Conservation (phyloP, 2,113 vertebrate species). For the Cyanistes caeruleus region DNA sequence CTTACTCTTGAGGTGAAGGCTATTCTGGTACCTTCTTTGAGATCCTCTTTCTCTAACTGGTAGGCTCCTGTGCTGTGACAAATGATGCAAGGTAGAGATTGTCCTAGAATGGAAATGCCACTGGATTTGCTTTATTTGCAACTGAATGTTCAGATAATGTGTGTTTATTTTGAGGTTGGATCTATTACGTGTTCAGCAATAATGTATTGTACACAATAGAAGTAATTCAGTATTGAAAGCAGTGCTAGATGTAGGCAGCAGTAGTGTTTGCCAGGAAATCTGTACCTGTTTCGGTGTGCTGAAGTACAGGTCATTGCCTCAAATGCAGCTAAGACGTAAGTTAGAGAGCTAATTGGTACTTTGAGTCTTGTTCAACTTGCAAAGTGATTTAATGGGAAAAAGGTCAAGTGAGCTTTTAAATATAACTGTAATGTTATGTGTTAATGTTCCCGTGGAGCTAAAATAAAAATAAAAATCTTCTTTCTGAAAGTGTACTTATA, state of each 20-base stretch:
- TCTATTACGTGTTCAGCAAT: not conserved
- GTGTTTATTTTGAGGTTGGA: not conserved
- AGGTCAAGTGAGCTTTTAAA: slow-evolving; percentile 29
- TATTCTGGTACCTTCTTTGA: not conserved
- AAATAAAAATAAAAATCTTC: not conserved
- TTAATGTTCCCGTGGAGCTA: not conserved
- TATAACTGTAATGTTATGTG: not conserved
- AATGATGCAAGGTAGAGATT: not conserved
- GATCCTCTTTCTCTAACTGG: not conserved
- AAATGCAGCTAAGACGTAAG: not conserved
- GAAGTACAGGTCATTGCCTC: not conserved
- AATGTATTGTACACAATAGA: not conserved
- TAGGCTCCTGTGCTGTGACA: not conserved
- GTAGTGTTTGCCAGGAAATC: not conserved
- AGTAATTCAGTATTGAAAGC: not conserved
- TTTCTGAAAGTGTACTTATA: not conserved
- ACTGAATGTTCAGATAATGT: not conserved
- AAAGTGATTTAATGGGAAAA: slow-evolving; percentile 18
- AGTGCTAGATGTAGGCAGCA: not conserved
- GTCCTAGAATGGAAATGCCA: not conserved
- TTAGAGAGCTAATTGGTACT: not conserved
- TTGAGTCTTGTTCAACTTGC: not conserved
- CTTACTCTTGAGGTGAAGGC: not conserved
- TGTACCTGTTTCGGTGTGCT: not conserved
- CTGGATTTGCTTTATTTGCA: not conserved